Percentiles rank a stretch among this genome's conserved stretches.
phyloP scores from a whole-genome alignment of 2,797 vertebrate species.

The Australoheros facetus region DNA sequence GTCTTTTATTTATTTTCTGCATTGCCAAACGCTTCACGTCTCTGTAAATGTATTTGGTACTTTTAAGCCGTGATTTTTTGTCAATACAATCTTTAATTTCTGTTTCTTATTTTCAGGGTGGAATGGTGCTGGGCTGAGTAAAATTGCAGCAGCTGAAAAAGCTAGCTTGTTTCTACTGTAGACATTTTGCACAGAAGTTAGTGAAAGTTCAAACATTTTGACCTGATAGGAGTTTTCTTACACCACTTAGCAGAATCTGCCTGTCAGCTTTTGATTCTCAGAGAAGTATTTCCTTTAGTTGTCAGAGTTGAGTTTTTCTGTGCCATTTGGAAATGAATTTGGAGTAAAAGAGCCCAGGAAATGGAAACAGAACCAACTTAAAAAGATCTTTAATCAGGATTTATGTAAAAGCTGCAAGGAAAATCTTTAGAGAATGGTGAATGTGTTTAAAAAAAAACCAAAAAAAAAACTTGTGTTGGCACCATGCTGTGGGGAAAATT shows the following conservation, averaged over 20 bases:
- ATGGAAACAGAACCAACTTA: background rate
- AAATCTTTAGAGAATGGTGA: fast-evolving
- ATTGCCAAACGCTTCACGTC: constrained; percentile 1
- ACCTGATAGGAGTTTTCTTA: background rate
- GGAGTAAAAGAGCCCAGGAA: background rate
- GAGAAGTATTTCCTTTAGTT: background rate
- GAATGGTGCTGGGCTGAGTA: background rate
- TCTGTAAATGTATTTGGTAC: background rate
- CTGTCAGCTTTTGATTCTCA: background rate
- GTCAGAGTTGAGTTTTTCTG: background rate
- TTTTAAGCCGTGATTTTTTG: background rate
- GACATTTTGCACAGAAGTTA: background rate
- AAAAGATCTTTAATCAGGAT: too few relatives aligned
- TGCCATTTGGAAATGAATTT: background rate
- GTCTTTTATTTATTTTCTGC: background rate
- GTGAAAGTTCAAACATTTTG: background rate
- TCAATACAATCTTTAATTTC: background rate
- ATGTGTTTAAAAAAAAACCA: too few relatives aligned
- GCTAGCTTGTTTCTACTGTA: background rate
- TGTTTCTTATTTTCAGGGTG: background rate
- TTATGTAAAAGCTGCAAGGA: background rate
- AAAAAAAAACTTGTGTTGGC: background rate
- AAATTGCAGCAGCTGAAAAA: background rate
- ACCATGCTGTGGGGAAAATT: background rate
- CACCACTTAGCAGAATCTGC: background rate